Percentiles rank a stretch among this genome's conserved stretches.
Evolutionary conservation across 2,113 vertebrate species (phyloP).

Genomic region (Mormyrus lacerda): DNA sequence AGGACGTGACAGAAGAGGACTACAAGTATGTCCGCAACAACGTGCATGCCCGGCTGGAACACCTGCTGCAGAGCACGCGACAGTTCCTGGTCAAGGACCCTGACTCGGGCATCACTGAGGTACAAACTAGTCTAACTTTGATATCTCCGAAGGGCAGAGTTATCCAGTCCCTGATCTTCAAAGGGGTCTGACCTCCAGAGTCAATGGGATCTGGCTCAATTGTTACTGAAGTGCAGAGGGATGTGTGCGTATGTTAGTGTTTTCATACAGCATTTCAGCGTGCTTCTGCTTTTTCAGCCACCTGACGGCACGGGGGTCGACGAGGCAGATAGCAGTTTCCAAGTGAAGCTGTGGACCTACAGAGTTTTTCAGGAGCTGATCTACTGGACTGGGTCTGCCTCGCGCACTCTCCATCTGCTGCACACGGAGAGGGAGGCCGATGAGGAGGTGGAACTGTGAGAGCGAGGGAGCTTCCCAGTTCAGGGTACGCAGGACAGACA

Average conservation of each 20-base stretch:
- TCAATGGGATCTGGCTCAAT: neutral
- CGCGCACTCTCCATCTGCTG: slow-evolving; percentile 51
- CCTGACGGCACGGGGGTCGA: slow-evolving; percentile 50
- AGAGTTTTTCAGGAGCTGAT: slow-evolving; percentile 60
- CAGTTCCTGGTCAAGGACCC: slow-evolving; percentile 43
- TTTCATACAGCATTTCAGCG: neutral
- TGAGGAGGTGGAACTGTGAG: slow-evolving; percentile 34
- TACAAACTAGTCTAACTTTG: slow-evolving; percentile 17
- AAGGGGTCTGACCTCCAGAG: neutral
- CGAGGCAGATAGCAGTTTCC: slow-evolving; percentile 43
- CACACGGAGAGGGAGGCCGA: slow-evolving; percentile 44
- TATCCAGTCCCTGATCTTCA: neutral
- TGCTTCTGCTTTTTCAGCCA: slow-evolving; percentile 2
- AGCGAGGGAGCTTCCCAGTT: neutral
- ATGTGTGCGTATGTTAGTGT: neutral
- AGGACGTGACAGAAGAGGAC: slow-evolving; percentile 44
- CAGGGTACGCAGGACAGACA: neutral
- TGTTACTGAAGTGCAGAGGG: neutral
- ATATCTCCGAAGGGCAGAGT: neutral
- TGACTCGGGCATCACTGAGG: slow-evolving; percentile 52
- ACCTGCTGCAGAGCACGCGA: slow-evolving; percentile 54
- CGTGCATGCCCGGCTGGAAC: slow-evolving; percentile 47
- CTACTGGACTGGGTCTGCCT: slow-evolving; percentile 61
- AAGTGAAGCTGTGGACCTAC: slow-evolving; percentile 61
- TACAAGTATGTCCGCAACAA: slow-evolving; percentile 49